Evolutionary conservation across 2,113 vertebrate genomes (phyloP), one percentile per base, ranked within the genome.

Genomic region (Ciconia stormi): DNA sequence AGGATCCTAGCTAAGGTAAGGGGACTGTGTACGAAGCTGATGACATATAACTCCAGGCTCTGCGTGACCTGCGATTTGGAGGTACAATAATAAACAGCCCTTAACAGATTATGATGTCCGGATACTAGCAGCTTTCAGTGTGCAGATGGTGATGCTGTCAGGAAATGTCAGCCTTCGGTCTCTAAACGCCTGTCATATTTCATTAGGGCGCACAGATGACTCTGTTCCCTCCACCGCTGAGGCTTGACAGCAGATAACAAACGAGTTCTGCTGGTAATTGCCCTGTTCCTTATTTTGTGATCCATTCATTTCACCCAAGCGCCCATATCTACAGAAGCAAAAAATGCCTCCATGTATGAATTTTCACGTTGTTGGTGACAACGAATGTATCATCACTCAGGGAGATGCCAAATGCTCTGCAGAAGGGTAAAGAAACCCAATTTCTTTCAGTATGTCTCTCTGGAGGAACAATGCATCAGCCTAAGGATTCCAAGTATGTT

Each of bases 101-200:
- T 36, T 42, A 70, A 46, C 44, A 84, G 80, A 84, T 91, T 26
- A 79, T 52, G 82, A 47, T 90, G 69, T 59, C 79, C 0, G 1
- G 59, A 61, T 81, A 20, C 47, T 11, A 77, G 71, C 58, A 82
- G 82, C 71, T 94, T 92, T 73, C 62, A 23, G 46, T 34, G 74
- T 77, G 79, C 95, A 97, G 93, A 94, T 94, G 92, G 96, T 81
- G 72, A 50, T 66, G 76, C 79, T 94, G 92, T 91, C 85, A 90
- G 93, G 77, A 93, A 91, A 66, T 69, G 66, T 91, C 87, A 96
- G 66, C 66, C 40, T 77, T 93, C 0, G 1, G 71, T 91, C 81
- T 72, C 92, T 91, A 73, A 90, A 84, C 0, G n/a, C 77, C 93
- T 92, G 92, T 94, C 93, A 93, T 85, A 66, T 86, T 88, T 86